Evolutionary conservation across 2,888 invertebrate species (phyloP).

Genomic region (Brachylomia viminalis): DNA sequence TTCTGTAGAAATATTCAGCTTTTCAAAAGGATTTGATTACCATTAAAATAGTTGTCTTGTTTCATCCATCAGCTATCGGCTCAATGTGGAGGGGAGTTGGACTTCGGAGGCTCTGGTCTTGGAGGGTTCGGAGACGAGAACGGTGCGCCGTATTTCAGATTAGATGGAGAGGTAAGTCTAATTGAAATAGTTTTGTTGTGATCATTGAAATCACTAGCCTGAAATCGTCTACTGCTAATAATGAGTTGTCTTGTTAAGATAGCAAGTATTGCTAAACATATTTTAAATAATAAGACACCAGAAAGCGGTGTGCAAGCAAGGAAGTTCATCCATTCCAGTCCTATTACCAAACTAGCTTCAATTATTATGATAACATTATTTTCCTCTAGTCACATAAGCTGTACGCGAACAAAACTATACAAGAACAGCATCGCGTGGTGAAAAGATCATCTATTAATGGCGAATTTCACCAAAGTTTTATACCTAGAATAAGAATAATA

Average conservation of each 20-base stretch:
- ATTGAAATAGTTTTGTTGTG: neutral
- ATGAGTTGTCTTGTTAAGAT: too few species aligned
- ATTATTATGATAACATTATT: too few species aligned
- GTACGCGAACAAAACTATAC: too few species aligned
- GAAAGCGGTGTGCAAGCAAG: too few species aligned
- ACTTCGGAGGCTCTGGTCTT: slow-evolving; percentile 86
- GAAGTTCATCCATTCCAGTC: too few species aligned
- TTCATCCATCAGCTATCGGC: slow-evolving; percentile 82
- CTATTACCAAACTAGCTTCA: too few species aligned
- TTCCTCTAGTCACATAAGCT: too few species aligned
- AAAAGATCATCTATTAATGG: neutral
- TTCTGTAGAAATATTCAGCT: slow-evolving; percentile 24
- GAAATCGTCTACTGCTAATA: neutral
- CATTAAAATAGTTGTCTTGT: slow-evolving; percentile 49
- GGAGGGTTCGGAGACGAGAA: slow-evolving; percentile 88
- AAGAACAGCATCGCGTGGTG: neutral
- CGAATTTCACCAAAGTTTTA: too few species aligned
- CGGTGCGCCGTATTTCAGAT: slow-evolving; percentile 87
- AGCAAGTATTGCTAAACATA: too few species aligned
- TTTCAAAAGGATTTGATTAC: slow-evolving; percentile 44
- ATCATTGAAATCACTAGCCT: neutral
- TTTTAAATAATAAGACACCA: too few species aligned
- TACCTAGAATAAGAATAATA: too few species aligned
- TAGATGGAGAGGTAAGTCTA: slow-evolving; percentile 86
- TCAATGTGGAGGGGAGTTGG: slow-evolving; percentile 88